A percentile compares a stretch with the other conserved stretches of the same genome.
Evolutionary conservation across 2,797 vertebrate species (phyloP).

Genomic region (Harpagifer antarcticus): DNA sequence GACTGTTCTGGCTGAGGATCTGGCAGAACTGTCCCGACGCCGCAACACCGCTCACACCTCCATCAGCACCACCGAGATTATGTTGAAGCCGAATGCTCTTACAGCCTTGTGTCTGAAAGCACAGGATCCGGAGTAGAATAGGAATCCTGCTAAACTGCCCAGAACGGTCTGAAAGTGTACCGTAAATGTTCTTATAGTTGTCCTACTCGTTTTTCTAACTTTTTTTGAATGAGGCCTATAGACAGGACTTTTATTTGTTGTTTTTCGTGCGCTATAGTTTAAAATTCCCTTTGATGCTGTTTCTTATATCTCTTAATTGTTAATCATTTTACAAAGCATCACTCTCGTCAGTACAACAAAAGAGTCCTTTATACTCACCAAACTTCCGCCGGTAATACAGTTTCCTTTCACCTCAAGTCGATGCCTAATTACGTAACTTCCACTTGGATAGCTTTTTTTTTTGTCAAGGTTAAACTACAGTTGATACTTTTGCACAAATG

Average conservation of each 20-base stretch:
- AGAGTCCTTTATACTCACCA: background rate
- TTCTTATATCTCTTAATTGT: background rate
- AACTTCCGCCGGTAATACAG: background rate
- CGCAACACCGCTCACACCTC: conserved; percentile 53
- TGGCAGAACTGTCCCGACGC: conserved; percentile 46
- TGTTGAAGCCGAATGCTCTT: conserved; percentile 6
- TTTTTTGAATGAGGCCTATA: background rate
- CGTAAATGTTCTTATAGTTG: background rate
- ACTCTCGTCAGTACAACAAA: too few species aligned
- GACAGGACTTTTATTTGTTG: background rate
- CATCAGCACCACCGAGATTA: conserved; percentile 8
- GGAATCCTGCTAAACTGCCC: background rate
- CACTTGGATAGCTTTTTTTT: background rate
- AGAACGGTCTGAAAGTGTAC: background rate
- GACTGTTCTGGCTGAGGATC: conserved; percentile 82
- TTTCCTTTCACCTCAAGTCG: background rate
- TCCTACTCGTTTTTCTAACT: background rate
- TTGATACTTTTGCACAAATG: background rate
- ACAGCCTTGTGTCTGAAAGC: background rate
- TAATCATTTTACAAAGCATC: background rate
- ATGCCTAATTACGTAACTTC: background rate
- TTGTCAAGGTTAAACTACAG: too few species aligned
- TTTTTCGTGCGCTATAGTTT: background rate
- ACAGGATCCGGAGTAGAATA: background rate
- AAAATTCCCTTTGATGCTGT: background rate